phyloP scores from a whole-genome alignment of 2,797 vertebrate genomes.

The Phoxinus dragarum region DNA sequence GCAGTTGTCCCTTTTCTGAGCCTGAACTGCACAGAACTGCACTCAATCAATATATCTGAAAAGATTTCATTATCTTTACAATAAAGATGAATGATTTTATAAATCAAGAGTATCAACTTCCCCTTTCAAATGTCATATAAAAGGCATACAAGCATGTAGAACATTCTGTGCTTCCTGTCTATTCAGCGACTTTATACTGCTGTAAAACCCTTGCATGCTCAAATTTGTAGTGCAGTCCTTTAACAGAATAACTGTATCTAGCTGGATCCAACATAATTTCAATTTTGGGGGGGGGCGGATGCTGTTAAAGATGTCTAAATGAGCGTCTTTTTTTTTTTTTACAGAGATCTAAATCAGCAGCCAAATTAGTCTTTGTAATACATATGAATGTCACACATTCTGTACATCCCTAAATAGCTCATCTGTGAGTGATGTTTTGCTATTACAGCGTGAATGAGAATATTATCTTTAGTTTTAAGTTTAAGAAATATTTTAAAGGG shows the following conservation, averaged over 20 bases:
- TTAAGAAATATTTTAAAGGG: background rate
- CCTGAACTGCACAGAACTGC: no score
- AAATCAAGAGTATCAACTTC: background rate
- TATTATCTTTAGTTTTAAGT: background rate
- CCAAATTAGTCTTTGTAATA: background rate
- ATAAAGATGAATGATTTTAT: slow-evolving; percentile 2
- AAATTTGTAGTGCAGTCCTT: no score
- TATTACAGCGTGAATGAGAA: background rate
- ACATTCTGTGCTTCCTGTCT: background rate
- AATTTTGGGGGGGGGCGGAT: background rate
- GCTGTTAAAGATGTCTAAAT: slow-evolving; percentile 3
- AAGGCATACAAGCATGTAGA: background rate
- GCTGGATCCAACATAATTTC: background rate
- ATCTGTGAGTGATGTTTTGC: background rate
- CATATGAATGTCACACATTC: background rate
- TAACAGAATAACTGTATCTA: background rate
- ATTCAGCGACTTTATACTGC: background rate
- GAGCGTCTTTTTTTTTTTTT: background rate
- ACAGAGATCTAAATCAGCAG: background rate
- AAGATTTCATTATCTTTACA: background rate
- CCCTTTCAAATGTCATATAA: background rate
- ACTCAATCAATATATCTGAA: background rate
- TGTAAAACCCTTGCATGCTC: no score
- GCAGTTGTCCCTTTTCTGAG: background rate
- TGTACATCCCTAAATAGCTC: background rate